Base-by-base conservation (phyloP, 2,113 vertebrate species). In the Charadrius vociferus region DNA sequence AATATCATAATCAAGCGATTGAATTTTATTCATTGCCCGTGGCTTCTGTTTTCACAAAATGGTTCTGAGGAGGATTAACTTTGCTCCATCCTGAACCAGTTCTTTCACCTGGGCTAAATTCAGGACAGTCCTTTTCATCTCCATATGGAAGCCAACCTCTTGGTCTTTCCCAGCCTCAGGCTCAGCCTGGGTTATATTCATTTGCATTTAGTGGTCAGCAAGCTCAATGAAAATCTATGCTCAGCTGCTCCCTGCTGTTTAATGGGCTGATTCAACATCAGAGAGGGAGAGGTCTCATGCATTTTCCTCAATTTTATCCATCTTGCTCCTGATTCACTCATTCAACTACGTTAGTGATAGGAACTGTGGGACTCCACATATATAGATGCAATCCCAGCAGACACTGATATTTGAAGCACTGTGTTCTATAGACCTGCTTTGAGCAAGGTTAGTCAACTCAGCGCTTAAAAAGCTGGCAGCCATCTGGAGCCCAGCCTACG, bases 401-500 rank as follows among this genome's bases (percentile, higher is more conserved):
- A 97, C 83, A 89, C 55, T 87, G 91, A 85, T 97, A 95, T 96
- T 95, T 97, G 91, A 95, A 96, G 95, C 86, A 56, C 96, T 92
- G 65, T 92, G 81, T 91, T 97, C 86, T 74, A 29, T n/a, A 95
- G 96, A 95, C 86, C 96, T 97, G 86, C 92, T 97, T 92, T 94
- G 94, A 96, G 91, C 68, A 97, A 94, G 96, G 96, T 96, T 97
- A 97, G 93, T 92, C 94, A 97, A 97, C 86, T 84, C 86, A 75
- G 96, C 7, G 8, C 91, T 96, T 95, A 79, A 93, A 97, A 95
- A 93, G 88, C 96, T 93, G 88, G 95, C 90, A 96, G 95, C 96
- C 92, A 94, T 94, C 93, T 97, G 96, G 97, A 97, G 86, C 85
- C 83, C 92, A 95, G 91, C 95, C 95, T 95, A 96, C 65, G 39